Base-by-base conservation (phyloP, 1,140 invertebrate genomes). In the Frieseomelitta varia region DNA sequence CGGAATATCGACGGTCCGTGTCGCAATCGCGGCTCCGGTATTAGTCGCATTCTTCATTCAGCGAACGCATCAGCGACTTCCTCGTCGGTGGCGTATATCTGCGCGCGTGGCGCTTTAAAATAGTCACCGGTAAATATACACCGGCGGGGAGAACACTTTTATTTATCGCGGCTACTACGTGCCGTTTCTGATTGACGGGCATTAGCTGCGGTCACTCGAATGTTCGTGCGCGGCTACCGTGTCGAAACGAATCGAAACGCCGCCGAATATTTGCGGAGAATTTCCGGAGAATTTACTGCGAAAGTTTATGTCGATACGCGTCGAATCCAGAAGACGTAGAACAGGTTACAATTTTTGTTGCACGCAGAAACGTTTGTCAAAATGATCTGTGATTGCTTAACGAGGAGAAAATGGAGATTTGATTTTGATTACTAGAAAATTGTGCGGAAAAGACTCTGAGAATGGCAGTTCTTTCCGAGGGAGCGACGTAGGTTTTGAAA, bases 61-160 rank as follows among this genome's bases (percentile, higher is more conserved):
- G 56, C 14, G 68, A 65, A 17, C 53, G 61, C 82, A 77, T 71
- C 76, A 53, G 11, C 30, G 61, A 74, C 76, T 90, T 87, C 80
- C 83, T 79, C 68, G 71, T 81, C 81, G 63, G 39, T 65, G 65
- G 55, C 75, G 61, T 51, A 69, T 63, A 69, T 82, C 17, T 85
- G 6, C 34, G 71, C 77, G 75, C 73, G 87, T 88, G 80, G 85
- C 80, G 51, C 78, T 83, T 68, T 79, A 86, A 86, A 88, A 88
- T 88, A 88, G 87, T 89, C 89, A 67, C 65, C 77, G 69, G 72
- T 82, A 84, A 82, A 81, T 85, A 85, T 87, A 81, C 69, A 12
- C 65, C 80, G 12, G 53, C 61, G 58, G 21, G 55, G 39, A 34
- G 71, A 34, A 79, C 47, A 79, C 85, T 88, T 84, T 88, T 88